Base-by-base conservation (phyloP, 2,888 invertebrate species). In the Crossocerus cetratus region DNA sequence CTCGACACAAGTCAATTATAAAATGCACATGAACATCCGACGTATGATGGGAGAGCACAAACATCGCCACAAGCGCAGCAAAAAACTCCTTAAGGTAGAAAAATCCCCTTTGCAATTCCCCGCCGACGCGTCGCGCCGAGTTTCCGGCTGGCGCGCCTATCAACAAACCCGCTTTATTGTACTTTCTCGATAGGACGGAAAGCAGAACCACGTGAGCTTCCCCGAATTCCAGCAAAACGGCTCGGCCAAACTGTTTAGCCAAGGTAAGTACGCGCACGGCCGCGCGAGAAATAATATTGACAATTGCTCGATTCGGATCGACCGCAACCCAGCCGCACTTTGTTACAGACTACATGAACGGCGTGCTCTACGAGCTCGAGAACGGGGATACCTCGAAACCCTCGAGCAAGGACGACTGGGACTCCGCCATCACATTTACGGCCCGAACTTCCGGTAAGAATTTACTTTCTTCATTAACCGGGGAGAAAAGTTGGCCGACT, bases 141-240 rank as follows among this genome's bases (percentile, higher is more conserved):
- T 32, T 32, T 32, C 32, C 32, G 11, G 32, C 32, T n/a, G n/a
- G 32, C 32, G 32, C 32, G 11, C 32, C 32, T 32, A 32, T 11
- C 32, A 0, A 32, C 32, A 32, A 32, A 32, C 8, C 8, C 8
- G 32, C 32, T 32, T 32, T 32, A 32, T 32, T 49, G 42, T 20
- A 23, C 56, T 22, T 16, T n/a, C 13, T 1, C 18, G 22, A 42
- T 92, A 96, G 95, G 96, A 96, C 90, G 95, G 96, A 85, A 96
- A 96, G 92, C 94, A 94, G 86, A 96, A 96, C 91, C 96, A 96
- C 91, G 96, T 96, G 84, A 96, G 96, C 90, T 96, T 96, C 92
- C 96, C 96, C 60, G 96, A 96, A 92, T 96, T 96, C 91, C 96
- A 96, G 91, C 96, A 96, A 92, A 96, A 96, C 87, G 96, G 96